Base-by-base conservation (phyloP, 2,888 invertebrate genomes). In the Drosophila leonis region DNA sequence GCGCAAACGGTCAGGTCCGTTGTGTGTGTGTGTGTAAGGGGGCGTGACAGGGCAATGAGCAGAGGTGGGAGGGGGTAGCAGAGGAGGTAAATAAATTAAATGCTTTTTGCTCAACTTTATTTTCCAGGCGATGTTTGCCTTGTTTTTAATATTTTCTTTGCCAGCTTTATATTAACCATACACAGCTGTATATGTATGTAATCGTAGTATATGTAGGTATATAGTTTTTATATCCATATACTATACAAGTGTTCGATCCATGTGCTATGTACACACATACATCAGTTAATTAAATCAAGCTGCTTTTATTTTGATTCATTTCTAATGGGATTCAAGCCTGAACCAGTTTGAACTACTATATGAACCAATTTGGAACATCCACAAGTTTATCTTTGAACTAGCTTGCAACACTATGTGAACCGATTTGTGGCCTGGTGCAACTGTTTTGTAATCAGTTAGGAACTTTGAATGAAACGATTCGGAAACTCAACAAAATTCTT, bases 121-220 rank as follows among this genome's bases (percentile, higher is more conserved):
- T 84, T 85, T 82, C 69, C 81, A 72, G 63, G 71, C 80, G 62
- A 71, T 85, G 82, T 84, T 87, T 76, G 75, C 75, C 68, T 82
- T 74, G 83, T 87, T 87, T 78, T 78, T 82, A 81, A 85, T 89
- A 87, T 89, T 87, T 86, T 82, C 78, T 72, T 80, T 80, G 57
- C 83, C 73, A 65, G 75, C 74, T 64, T 57, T 59, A 70, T 65
- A 48, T 46, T 49, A 33, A 49, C n/a, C 44, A 44, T 37, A 27
- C 24, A 29, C 4, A 29, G 13, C 5, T 1, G 29, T 18, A n/a
- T 12, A 3, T 18, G 12, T 20, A 31, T 24, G n/a, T n/a, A n/a
- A n/a, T n/a, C n/a, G 12, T 12, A 12, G 12, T 33, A 10, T 27
- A 27, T 7, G 13, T 31, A 10, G n/a, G 2, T 27, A 54, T 54